Percentiles rank a stretch among this genome's conserved stretches.
phyloP scores from a whole-genome alignment of 2,888 invertebrate species.

The Argynnis bischoffii region DNA sequence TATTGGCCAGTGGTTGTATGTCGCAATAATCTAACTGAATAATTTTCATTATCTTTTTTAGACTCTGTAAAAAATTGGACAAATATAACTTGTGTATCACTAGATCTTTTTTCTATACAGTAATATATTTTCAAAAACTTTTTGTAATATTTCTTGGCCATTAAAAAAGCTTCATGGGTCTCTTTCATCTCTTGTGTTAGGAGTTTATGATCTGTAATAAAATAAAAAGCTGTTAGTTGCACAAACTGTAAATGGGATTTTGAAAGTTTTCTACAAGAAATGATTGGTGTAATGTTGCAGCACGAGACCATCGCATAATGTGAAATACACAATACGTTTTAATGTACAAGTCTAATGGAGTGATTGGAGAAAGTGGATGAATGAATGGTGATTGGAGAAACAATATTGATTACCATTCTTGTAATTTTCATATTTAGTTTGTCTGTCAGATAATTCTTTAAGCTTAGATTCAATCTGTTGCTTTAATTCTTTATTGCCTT shows the following conservation, averaged over 20 bases:
- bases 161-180: conserved; percentile 74
- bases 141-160: conserved; percentile 74
- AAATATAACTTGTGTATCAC: conserved; percentile 58
- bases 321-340: not conserved
- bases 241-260: not conserved
- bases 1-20: conserved; percentile 57
- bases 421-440: conserved; percentile 59
- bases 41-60: conserved; percentile 67
- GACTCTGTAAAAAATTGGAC: conserved; percentile 73
- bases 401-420: conserved; percentile 59
- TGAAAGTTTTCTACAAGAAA: not conserved
- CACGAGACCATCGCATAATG: too few relatives aligned
- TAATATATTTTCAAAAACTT: conserved; percentile 71
- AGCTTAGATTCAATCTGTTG: conserved; percentile 59
- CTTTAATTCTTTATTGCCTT: conserved; percentile 60
- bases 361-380: too few relatives aligned
- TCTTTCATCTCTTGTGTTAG: conserved; percentile 72
- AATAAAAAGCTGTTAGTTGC: not conserved
- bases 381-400: too few relatives aligned
- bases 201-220: conserved; percentile 62
- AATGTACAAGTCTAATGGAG: too few relatives aligned
- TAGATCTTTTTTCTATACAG: conserved; percentile 60
- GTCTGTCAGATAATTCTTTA: conserved; percentile 54
- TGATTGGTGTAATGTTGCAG: not conserved
- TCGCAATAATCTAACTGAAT: conserved; percentile 58